Evolutionary conservation across 2,888 invertebrate species (phyloP), one percentile per base, ranked within the genome.

Genomic region (Chaetogeoica ovagalla): DNA sequence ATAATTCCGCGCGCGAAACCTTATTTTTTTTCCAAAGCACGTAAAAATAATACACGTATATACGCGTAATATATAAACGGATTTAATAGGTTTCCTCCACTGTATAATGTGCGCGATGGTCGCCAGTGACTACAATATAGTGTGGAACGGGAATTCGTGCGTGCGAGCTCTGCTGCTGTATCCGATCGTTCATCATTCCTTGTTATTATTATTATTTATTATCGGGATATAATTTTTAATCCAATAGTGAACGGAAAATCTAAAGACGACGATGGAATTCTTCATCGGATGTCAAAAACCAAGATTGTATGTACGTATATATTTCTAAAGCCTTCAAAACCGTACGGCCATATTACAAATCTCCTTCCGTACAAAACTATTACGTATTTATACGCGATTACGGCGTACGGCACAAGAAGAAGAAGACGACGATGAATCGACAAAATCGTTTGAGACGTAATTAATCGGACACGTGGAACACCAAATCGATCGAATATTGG

Each of bases 21-120:
- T 79, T 79, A 79, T 71, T 79, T 79, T 71, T 79, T 79, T 71
- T 71, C 70, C 70, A 52, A 63, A 21, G 71, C 70, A 79, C 79
- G 79, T 71, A 71, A 71, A 79, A 79, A 79, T 79, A 71, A 79
- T 65, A 79, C 79, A 57, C 63, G 69, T 62, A 68, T 77, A 70
- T 60, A n/a, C n/a, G n/a, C n/a, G n/a, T n/a, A 30, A 30, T 30
- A 30, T 30, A 30, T 30, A 52, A 76, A 60, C 48, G 19, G 68
- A 69, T 30, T 69, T 76, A 76, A 76, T 76, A 76, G 76, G 76
- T 76, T 68, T 68, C 48, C 55, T n/a, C n/a, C 43, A 19, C 17
- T 69, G 37, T 63, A 73, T 62, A 48, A 7, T 9, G 7, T 43
- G 8, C 13, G 62, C 73, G 73, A 73, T 73, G 73, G 62, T 62